A percentile compares a stretch with the other conserved stretches of the same genome.
Evolutionary conservation across 2,797 vertebrate genomes (phyloP).

Genomic region (Ceyx erithaca): DNA sequence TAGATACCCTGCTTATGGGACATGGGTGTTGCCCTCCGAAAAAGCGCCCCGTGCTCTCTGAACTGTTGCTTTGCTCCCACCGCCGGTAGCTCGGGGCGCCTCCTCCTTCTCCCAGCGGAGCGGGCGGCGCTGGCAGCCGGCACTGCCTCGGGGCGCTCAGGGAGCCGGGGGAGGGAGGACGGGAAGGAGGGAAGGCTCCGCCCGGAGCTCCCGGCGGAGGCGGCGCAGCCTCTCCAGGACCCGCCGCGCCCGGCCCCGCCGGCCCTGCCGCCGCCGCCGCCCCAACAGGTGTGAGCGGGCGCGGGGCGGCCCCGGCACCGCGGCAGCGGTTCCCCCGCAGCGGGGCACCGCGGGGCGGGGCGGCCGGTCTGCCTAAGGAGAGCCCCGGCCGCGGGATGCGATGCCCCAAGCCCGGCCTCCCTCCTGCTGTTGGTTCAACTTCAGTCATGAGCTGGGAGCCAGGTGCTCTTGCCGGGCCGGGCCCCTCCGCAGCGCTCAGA

Average conservation of each 20-base stretch:
- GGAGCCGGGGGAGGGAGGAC: slow-evolving; percentile 36
- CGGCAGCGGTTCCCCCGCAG: not conserved
- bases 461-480: fast-evolving
- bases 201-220: slow-evolving; percentile 61
- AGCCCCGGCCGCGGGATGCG: too few relatives aligned
- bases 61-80: not conserved
- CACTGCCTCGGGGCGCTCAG: slow-evolving; percentile 32
- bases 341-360: too few relatives aligned
- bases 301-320: not conserved
- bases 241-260: not conserved
- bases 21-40: slow-evolving; percentile 52
- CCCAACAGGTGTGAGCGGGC: not conserved
- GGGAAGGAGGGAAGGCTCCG: slow-evolving; percentile 41
- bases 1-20: slow-evolving; percentile 67
- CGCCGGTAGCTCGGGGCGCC: not conserved
- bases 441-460: fast-evolving
- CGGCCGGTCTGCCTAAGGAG: not conserved
- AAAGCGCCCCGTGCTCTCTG: slow-evolving; percentile 1
- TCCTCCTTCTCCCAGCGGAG: slow-evolving; percentile 30
- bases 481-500: not conserved
- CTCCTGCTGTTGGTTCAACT: not conserved
- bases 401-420: not conserved
- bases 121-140: not conserved
- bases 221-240: not conserved
- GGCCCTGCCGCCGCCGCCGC: not conserved